Evolutionary conservation across 2,797 vertebrate species (phyloP).

Genomic region (Parotocinclus haroldoi): DNA sequence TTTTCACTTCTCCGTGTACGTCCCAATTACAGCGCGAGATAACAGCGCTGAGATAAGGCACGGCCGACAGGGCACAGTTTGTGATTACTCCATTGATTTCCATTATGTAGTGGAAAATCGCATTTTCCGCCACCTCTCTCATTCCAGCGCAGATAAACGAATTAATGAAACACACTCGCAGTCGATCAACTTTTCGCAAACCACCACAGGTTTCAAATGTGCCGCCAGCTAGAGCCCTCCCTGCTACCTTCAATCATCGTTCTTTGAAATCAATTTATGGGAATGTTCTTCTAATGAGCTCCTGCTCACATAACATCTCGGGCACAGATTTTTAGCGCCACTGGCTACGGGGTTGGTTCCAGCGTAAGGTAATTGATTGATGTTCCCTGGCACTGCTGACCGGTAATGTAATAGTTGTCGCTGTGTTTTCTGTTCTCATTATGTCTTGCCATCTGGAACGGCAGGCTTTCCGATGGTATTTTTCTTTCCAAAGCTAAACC

Average conservation of each 20-base stretch:
- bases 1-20: constrained; percentile 18
- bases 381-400: constrained; percentile 61
- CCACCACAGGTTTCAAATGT: constrained; percentile 12
- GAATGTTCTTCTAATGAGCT: constrained; percentile 28
- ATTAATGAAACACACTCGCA: constrained; percentile 27
- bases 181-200: constrained; percentile 13
- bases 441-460: constrained; percentile 66
- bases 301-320: constrained; percentile 18
- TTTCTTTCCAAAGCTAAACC: constrained; percentile 30
- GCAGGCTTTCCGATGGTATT: constrained; percentile 42
- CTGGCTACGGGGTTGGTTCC: constrained; percentile 16
- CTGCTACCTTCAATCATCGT: constrained; percentile 9
- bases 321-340: constrained; percentile 27
- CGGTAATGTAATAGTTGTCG: constrained; percentile 64
- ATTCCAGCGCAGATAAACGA: constrained; percentile 20
- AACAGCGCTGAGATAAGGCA: constrained; percentile 32
- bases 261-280: constrained; percentile 26
- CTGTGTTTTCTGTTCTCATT: constrained; percentile 64
- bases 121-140: constrained; percentile 4
- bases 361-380: constrained; percentile 56
- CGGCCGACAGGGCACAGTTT: constrained; percentile 1
- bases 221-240: background rate
- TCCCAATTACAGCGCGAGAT: constrained; percentile 31
- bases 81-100: constrained; percentile 46
- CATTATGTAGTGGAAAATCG: constrained; percentile 29